These are phyloP conservation scores for Epinotia bilunana DNA, from an alignment of 2,888 invertebrate species.

Conservation along the genomic window DNA sequence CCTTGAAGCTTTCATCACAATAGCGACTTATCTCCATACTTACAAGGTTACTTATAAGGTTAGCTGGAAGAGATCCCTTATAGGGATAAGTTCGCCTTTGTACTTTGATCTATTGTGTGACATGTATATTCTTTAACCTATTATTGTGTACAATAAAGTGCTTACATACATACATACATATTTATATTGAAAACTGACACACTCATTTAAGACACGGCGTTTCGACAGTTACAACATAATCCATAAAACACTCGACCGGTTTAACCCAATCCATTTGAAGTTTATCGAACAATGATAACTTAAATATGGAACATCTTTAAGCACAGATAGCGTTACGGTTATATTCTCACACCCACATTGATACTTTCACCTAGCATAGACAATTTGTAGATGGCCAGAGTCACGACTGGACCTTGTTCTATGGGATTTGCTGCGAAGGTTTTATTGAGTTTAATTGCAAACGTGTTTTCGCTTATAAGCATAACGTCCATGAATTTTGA, in stretches of 20 bases:
- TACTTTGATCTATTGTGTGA: too few relatives aligned
- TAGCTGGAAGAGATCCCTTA: too few relatives aligned
- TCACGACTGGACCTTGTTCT: constrained; percentile 42
- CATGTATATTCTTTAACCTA: too few relatives aligned
- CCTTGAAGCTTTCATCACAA: constrained; percentile 4
- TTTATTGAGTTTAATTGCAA: constrained; percentile 38
- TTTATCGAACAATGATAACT: constrained; percentile 41
- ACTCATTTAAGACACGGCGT: not conserved
- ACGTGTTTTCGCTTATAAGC: constrained; percentile 24
- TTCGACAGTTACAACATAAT: not conserved
- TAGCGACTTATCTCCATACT: not conserved
- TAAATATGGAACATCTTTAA: constrained; percentile 43
- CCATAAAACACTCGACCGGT: constrained; percentile 38
- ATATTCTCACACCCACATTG: constrained; percentile 44
- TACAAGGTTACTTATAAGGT: too few relatives aligned
- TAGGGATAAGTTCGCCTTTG: too few relatives aligned
- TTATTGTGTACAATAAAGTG: too few relatives aligned
- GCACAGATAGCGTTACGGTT: constrained; percentile 41
- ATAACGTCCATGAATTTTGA: constrained; percentile 19
- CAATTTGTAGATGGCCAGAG: constrained; percentile 44
- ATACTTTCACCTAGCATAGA: constrained; percentile 44
- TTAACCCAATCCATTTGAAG: constrained; percentile 37
- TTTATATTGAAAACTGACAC: not conserved
- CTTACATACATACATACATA: too few relatives aligned
- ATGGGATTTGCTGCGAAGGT: constrained; percentile 37